These are phyloP conservation scores for Tichodroma muraria DNA, from an alignment of 2,113 vertebrate genomes.

Conservation along the genomic window DNA sequence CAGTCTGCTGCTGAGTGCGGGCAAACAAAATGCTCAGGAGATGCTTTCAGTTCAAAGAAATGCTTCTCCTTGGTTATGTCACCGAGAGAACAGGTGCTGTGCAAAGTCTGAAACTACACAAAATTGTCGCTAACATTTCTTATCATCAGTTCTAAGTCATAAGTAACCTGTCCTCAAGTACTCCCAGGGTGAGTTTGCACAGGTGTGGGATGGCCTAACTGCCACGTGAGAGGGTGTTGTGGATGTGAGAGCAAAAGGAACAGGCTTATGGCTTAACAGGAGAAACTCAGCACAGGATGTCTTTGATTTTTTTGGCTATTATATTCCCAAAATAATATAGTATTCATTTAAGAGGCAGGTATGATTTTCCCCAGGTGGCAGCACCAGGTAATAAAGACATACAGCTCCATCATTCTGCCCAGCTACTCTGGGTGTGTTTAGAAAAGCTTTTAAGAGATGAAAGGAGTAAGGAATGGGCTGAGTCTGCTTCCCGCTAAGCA, in stretches of 20 bases:
- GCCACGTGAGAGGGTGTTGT: background rate
- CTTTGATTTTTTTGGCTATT: background rate
- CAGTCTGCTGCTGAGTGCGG: background rate
- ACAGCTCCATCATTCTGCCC: background rate
- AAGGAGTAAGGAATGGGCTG: background rate
- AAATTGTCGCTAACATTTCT: background rate
- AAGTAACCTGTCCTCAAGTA: background rate
- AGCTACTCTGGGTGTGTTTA: background rate
- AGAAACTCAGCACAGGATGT: background rate
- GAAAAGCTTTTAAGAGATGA: slow-evolving; percentile 25
- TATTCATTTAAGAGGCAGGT: background rate
- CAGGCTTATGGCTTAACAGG: background rate
- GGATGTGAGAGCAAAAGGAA: background rate
- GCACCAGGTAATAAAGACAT: background rate
- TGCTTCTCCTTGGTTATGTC: background rate
- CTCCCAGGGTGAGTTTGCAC: accelerated
- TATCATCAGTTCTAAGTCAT: background rate
- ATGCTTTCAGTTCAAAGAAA: background rate
- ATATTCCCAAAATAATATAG: background rate
- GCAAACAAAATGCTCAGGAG: background rate
- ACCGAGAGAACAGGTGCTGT: background rate
- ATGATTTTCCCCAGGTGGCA: background rate
- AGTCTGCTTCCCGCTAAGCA: background rate
- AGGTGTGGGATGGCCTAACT: background rate
- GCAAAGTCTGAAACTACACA: background rate